A percentile compares a stretch with the other conserved stretches of the same genome.
Evolutionary conservation across 2,797 vertebrate genomes (phyloP).

Genomic region (Pseudochaenichthys georgianus): DNA sequence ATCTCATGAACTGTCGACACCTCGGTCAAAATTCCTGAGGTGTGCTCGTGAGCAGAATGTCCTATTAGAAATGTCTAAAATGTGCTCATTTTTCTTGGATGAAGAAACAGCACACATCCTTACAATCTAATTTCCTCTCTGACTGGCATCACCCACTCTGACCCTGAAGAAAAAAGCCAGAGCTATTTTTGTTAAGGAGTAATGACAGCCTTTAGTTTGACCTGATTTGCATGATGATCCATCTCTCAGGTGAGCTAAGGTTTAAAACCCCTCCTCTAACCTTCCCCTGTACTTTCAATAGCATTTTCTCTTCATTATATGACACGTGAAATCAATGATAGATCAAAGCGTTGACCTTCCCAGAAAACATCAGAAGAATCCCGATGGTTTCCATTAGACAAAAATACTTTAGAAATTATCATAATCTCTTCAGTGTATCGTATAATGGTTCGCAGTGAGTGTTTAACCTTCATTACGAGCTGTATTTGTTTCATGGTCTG

Average conservation of each 20-base stretch:
- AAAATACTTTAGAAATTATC: not conserved
- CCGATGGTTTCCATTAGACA: conserved; percentile 8
- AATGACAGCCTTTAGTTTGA: not conserved
- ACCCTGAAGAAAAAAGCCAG: not conserved
- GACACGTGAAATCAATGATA: conserved; percentile 41
- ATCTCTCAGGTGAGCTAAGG: conserved; percentile 22
- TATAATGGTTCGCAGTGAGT: not conserved
- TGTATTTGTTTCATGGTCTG: not conserved
- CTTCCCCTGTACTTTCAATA: conserved; percentile 41
- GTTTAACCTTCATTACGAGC: not conserved
- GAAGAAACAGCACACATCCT: not conserved
- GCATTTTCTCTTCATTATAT: conserved; percentile 45
- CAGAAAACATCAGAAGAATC: not conserved
- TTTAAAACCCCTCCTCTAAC: conserved; percentile 15
- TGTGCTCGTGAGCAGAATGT: fast-evolving
- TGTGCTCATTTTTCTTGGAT: not conserved
- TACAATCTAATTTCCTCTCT: not conserved
- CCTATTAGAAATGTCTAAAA: not conserved
- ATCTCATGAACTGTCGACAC: not conserved
- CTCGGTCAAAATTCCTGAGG: not conserved
- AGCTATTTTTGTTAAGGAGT: not conserved
- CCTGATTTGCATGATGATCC: conserved; percentile 27
- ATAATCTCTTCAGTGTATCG: not conserved
- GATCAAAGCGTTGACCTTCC: conserved; percentile 33
- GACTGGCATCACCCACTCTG: not conserved